Evolutionary conservation across 2,888 invertebrate species (phyloP).

Genomic region (Lycophotia porphyrea): DNA sequence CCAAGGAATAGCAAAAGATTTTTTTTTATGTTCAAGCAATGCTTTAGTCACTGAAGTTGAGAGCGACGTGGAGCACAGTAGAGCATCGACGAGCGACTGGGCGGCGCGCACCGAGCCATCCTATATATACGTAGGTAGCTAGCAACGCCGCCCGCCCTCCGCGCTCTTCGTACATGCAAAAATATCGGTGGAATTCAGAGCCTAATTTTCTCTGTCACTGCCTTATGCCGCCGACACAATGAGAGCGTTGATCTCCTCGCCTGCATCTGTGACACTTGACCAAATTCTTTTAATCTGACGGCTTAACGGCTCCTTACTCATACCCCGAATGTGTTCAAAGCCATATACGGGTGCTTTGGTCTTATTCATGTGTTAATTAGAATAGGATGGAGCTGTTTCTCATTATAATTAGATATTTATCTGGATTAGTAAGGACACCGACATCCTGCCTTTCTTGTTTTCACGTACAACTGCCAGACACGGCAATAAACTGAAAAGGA

Average conservation of each 20-base stretch:
- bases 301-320: conserved; percentile 74
- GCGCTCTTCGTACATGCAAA: conserved; percentile 84
- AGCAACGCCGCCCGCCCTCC: conserved; percentile 83
- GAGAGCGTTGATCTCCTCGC: conserved; percentile 87
- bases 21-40: conserved; percentile 53
- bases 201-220: conserved; percentile 88
- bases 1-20: conserved; percentile 58
- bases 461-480: conserved; percentile 18
- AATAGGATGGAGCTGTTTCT: conserved; percentile 48
- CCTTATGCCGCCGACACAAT: conserved; percentile 85
- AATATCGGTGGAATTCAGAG: conserved; percentile 88
- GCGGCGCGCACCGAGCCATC: conserved; percentile 80
- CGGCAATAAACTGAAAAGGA: conserved; percentile 27
- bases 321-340: conserved; percentile 61
- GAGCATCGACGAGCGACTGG: conserved; percentile 82
- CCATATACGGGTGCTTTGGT: conserved; percentile 71
- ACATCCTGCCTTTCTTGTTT: conserved; percentile 42
- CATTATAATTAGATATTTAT: conserved; percentile 25
- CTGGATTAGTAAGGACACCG: conserved; percentile 21
- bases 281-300: conserved; percentile 79
- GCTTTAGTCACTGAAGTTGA: conserved; percentile 46
- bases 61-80: conserved; percentile 71
- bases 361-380: conserved; percentile 45
- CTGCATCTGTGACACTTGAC: conserved; percentile 82
- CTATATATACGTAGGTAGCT: conserved; percentile 84